Evolutionary conservation across 2,797 vertebrate species (phyloP).

Genomic region (Manis javanica): DNA sequence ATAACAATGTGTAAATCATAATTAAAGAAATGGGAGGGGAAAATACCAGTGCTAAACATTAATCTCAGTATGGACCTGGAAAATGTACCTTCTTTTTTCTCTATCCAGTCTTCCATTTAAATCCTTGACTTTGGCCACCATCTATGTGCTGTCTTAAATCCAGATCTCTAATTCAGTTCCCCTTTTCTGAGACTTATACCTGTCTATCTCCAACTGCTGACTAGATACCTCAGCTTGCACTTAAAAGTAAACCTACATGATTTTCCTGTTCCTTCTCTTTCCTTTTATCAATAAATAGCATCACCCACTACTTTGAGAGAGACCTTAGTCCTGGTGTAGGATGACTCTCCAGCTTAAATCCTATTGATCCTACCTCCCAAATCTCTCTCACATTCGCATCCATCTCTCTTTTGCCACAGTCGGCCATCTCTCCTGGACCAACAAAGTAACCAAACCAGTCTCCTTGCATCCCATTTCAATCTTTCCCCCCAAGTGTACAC

Average conservation of each 20-base stretch:
- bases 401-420: background rate
- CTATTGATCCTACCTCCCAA: background rate
- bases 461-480: background rate
- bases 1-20: background rate
- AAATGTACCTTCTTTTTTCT: background rate
- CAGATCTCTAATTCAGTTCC: background rate
- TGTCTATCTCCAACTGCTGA: background rate
- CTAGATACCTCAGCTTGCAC: background rate
- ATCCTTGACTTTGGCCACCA: background rate
- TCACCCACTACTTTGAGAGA: too few species aligned
- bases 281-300: background rate
- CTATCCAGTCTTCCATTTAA: background rate
- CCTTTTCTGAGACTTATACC: background rate
- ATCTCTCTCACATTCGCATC: background rate
- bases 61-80: background rate
- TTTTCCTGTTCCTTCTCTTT: background rate
- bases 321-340: background rate
- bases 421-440: background rate
- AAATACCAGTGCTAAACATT: background rate
- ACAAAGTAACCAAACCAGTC: background rate
- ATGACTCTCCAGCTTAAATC: background rate
- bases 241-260: background rate
- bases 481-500: background rate
- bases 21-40: background rate
- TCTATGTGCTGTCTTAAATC: background rate